Base-by-base conservation (phyloP, 2,797 vertebrate genomes). In the Phalanger gymnotis region DNA sequence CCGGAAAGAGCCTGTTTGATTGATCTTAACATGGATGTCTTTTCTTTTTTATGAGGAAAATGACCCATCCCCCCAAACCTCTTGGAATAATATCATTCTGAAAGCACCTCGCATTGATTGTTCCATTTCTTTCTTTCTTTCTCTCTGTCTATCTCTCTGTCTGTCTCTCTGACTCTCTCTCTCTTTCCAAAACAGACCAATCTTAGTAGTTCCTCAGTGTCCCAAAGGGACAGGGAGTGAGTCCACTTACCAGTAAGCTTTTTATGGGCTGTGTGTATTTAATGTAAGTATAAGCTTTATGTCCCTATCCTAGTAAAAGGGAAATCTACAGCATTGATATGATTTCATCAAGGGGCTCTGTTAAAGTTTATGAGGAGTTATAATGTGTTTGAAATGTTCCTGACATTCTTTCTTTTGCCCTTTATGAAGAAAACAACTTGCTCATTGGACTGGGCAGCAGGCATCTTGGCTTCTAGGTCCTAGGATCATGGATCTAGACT, bases 31-130 rank as follows among this genome's bases (percentile, higher is more conserved):
- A 87, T 81, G 52, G 55, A 73, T 89, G 34, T 51, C 34, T 92
- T 92, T 89, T 47, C 52, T 92, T 90, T 95, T 93, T 58, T 89
- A 53, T 87, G 91, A 54, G 92, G 93, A 56, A 96, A 97, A 93
- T 30, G 94, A 81, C 55, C 81, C 93, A 3, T 90, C n/a, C 66
- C 90, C 28, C 93, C 92, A 95, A 94, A n/a, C 47, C 47, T 97
- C 28, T 91, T 96, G 57, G 58, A 93, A 52, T 93, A 93, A 92
- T 92, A 92, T 55, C 94, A 95, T 96, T 95, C 54, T 96, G 54
- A 91, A 93, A 93, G 2, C 22, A 89, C 91, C n/a, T 92, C n/a
- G 57, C 4, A 55, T 93, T 61, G 57, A 92, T 92, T 96, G 61
- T 58, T 93, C 94, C 92, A 12, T 73, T 73, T 93, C 47, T 53